phyloP scores from a whole-genome alignment of 2,888 invertebrate species.

The Callosobruchus maculatus region DNA sequence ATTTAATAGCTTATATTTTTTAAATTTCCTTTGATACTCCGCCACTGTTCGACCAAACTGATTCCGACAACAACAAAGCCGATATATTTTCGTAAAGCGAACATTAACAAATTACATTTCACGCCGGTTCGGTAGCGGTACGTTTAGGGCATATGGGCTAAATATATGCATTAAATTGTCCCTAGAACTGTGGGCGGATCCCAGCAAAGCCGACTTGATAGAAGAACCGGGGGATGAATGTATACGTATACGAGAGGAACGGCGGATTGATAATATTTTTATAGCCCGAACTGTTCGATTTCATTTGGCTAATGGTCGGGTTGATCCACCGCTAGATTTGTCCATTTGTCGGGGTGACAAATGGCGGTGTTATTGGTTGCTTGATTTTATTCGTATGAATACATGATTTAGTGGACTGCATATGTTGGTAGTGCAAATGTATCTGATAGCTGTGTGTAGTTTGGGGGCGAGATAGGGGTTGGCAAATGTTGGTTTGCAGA shows the following conservation, averaged over 20 bases:
- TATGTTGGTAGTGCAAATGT: neutral
- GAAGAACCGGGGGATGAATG: conserved; percentile 20
- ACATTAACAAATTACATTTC: conserved; percentile 48
- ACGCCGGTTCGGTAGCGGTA: conserved; percentile 39
- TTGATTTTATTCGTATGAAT: neutral
- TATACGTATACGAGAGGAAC: conserved; percentile 2
- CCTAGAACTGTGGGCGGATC: conserved; percentile 41
- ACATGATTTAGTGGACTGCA: neutral
- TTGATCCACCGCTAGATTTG: neutral
- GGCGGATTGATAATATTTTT: neutral
- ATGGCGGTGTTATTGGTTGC: neutral
- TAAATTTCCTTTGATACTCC: neutral
- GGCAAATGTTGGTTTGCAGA: no score
- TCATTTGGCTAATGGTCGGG: neutral
- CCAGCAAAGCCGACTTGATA: conserved; percentile 12
- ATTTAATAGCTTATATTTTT: no score
- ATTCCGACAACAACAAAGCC: conserved; percentile 46
- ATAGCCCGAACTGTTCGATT: neutral
- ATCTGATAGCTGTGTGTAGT: no score
- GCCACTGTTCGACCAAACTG: conserved; percentile 29
- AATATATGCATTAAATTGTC: conserved; percentile 49
- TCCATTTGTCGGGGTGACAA: neutral
- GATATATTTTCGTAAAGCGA: conserved; percentile 33
- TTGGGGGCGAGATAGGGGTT: no score
- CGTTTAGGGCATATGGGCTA: conserved; percentile 43